A percentile compares a stretch with the other conserved stretches of the same genome.
phyloP scores from a whole-genome alignment of 2,888 invertebrate genomes.

The Agrotis segetum region DNA sequence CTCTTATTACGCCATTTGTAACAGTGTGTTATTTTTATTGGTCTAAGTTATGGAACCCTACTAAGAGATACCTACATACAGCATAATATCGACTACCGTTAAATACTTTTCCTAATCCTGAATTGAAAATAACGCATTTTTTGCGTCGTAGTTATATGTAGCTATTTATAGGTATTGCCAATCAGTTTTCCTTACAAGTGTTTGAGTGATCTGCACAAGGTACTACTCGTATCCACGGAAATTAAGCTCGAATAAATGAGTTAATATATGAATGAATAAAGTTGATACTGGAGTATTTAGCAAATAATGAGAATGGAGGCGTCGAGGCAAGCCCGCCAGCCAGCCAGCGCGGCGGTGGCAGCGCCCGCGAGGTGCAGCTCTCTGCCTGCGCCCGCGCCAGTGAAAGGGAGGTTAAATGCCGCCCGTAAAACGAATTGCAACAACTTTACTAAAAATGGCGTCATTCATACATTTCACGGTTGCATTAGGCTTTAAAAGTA shows the following conservation, averaged over 20 bases:
- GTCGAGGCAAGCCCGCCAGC: slow-evolving; percentile 61
- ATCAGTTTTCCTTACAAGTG: slow-evolving; percentile 5
- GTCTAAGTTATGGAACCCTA: slow-evolving; percentile 14
- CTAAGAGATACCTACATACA: background rate
- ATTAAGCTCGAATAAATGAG: slow-evolving; percentile 6
- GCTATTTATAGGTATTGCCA: background rate
- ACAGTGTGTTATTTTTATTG: slow-evolving; percentile 23
- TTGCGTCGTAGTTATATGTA: background rate
- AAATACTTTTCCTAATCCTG: background rate
- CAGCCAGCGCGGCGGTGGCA: slow-evolving; percentile 80
- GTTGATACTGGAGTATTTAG: slow-evolving; percentile 6
- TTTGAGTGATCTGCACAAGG: background rate
- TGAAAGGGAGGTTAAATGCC: slow-evolving; percentile 89
- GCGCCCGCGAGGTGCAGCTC: slow-evolving; percentile 50
- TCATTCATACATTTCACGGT: slow-evolving; percentile 87
- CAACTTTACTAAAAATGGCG: slow-evolving; percentile 89
- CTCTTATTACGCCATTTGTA: slow-evolving; percentile 61
- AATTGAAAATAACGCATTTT: slow-evolving; percentile 11
- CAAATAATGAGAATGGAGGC: slow-evolving; percentile 32
- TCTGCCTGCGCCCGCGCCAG: slow-evolving; percentile 70
- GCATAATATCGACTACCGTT: background rate
- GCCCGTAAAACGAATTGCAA: slow-evolving; percentile 85
- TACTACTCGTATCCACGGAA: background rate
- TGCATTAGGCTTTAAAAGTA: slow-evolving; percentile 82
- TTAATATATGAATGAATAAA: slow-evolving; percentile 9